These are phyloP conservation scores for Chaitophorus viminalis DNA, from an alignment of 2,888 invertebrate genomes.

Conservation along the genomic window DNA sequence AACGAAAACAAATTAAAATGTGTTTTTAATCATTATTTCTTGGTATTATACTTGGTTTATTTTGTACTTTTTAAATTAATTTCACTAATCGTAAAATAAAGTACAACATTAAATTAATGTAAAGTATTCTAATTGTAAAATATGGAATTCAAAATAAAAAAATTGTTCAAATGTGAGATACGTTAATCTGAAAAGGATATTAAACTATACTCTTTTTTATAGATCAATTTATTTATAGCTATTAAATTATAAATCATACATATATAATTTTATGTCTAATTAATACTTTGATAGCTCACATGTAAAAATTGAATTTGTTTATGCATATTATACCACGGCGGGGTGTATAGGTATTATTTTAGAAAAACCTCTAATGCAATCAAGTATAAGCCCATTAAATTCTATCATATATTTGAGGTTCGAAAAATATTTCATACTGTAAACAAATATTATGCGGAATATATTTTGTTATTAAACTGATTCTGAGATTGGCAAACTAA, in stretches of 20 bases:
- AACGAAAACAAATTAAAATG: too few relatives aligned
- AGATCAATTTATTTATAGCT: not conserved
- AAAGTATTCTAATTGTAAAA: too few relatives aligned
- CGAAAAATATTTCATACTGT: not conserved
- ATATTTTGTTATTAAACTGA: conserved; percentile 19
- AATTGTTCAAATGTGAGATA: too few relatives aligned
- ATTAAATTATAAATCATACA: not conserved
- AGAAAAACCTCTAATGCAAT: not conserved
- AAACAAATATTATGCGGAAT: not conserved
- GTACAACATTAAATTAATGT: too few relatives aligned
- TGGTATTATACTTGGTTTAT: not conserved
- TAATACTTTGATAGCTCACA: not conserved
- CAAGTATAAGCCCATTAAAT: not conserved
- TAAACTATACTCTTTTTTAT: not conserved
- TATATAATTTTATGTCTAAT: not conserved
- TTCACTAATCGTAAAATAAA: not conserved
- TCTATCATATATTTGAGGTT: not conserved
- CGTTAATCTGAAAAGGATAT: too few relatives aligned
- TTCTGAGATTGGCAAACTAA: conserved; percentile 17
- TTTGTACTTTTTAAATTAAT: not conserved
- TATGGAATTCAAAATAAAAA: too few relatives aligned
- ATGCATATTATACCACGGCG: too few relatives aligned
- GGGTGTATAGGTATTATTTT: not conserved
- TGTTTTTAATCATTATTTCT: too few relatives aligned
- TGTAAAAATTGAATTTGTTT: not conserved